phyloP scores from a whole-genome alignment of 2,113 vertebrate species.

The Gymnocephalus cernua region DNA sequence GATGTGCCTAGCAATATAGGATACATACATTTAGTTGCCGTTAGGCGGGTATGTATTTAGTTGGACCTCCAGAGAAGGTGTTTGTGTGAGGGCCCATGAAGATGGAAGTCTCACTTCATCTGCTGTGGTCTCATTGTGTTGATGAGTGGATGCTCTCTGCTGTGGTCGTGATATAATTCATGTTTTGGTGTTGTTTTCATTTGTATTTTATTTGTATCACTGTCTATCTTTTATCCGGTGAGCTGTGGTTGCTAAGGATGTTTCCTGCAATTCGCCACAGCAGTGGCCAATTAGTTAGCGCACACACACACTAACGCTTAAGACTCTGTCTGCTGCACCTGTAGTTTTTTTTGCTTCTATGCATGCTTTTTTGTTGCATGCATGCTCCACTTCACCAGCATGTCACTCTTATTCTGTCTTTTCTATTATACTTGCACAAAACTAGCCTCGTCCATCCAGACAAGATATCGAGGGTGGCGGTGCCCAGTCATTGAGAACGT shows the following conservation, averaged over 20 bases:
- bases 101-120: not conserved
- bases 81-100: not conserved
- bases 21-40: not conserved
- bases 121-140: not conserved
- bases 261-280: constrained; percentile 27
- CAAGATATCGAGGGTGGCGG: not conserved
- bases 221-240: constrained; percentile 16
- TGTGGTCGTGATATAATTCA: constrained; percentile 16
- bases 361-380: not conserved
- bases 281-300: constrained; percentile 42
- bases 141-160: not conserved
- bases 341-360: not conserved
- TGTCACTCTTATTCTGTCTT: not conserved
- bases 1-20: not conserved
- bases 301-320: constrained; percentile 4
- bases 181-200: not conserved
- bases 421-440: constrained; percentile 6
- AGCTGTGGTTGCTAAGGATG: constrained; percentile 29
- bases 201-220: not conserved
- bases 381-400: not conserved
- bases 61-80: not conserved
- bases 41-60: not conserved
- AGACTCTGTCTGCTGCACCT: constrained; percentile 4
- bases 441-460: not conserved
- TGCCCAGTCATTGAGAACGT: constrained; percentile 29